Conservation (phyloP, 2,113 vertebrate species). For the Ammodytes dubius region DNA sequence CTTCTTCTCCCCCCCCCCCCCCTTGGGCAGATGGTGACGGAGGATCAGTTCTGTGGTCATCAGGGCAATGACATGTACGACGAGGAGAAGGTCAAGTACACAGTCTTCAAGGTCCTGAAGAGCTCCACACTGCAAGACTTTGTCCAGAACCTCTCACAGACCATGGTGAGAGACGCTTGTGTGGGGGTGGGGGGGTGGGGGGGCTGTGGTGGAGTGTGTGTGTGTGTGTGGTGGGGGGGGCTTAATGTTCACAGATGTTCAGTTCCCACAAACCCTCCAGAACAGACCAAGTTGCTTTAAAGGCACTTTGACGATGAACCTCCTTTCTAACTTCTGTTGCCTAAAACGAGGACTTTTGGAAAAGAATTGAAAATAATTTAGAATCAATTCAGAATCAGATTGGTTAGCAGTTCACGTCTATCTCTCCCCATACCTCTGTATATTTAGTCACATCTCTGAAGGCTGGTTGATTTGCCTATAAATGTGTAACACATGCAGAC, state of each 20-base stretch:
- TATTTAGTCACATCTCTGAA: background rate
- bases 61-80: constrained; percentile 99
- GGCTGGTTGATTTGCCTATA: constrained; percentile 10
- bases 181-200: background rate
- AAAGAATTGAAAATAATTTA: too few species aligned
- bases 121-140: constrained; percentile 97
- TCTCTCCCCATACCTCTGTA: background rate
- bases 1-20: background rate
- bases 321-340: background rate
- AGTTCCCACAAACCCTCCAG: background rate
- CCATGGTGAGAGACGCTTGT: constrained; percentile 89
- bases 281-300: background rate
- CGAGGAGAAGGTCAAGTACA: constrained; percentile 99
- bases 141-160: constrained; percentile 98
- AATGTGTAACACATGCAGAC: background rate
- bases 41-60: constrained; percentile 99
- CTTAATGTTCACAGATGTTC: background rate
- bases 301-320: background rate
- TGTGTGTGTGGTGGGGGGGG: background rate
- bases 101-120: constrained; percentile 98
- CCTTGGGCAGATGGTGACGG: constrained; percentile 92
- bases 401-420: background rate
- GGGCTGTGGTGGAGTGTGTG: background rate
- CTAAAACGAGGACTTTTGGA: background rate
- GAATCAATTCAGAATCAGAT: too few species aligned